Evolutionary conservation across 1,140 invertebrate species (phyloP), one percentile per base, ranked within the genome.

Genomic region (Zaprionus lachaisei): DNA sequence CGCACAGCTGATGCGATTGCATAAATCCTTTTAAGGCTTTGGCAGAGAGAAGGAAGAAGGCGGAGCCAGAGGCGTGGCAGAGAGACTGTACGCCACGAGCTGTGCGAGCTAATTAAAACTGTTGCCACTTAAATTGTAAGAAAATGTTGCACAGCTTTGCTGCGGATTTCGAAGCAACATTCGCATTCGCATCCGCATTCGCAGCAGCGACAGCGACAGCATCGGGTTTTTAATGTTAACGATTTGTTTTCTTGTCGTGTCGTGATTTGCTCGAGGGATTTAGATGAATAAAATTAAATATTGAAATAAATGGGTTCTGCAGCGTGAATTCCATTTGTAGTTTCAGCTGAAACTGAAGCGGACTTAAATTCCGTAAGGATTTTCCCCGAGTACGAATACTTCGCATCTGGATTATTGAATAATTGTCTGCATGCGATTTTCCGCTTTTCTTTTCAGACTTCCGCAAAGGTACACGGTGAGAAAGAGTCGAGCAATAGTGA

Each of bases 1-100:
- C 34, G 15, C 64, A 49, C 79, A 81, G 77, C 72, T 81, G 79
- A 81, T 79, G 79, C 79, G 77, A 65, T 81, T 67, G 68, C 68
- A 81, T 79, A 81, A 81, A 76, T 81, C 77, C 73, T 65, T 70
- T 67, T 26, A 55, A 60, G 72, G 44, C 73, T 34, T 67, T 67
- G 34, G n/a, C 9, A 17, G n/a, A 7, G 31, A 15, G 9, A n/a
- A 38, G 31, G 9, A 34, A 11, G 31, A 34, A 34, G 9, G 17
- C n/a, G 14, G 41, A 24, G 11, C 1, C 1, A 3, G 63, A 26
- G 38, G 17, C n/a, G 15, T 17, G 28, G 31, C 17, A 44, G 15
- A 24, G 55, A 20, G 26, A 3, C 1, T 57, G 54, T 17, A 17
- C 38, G 22, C 14, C 3, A 17, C 14, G 44, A 57, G 58, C 62